A percentile compares a stretch with the other conserved stretches of the same genome.
phyloP scores from a whole-genome alignment of 2,113 vertebrate genomes.

The Tapirus terrestris region DNA sequence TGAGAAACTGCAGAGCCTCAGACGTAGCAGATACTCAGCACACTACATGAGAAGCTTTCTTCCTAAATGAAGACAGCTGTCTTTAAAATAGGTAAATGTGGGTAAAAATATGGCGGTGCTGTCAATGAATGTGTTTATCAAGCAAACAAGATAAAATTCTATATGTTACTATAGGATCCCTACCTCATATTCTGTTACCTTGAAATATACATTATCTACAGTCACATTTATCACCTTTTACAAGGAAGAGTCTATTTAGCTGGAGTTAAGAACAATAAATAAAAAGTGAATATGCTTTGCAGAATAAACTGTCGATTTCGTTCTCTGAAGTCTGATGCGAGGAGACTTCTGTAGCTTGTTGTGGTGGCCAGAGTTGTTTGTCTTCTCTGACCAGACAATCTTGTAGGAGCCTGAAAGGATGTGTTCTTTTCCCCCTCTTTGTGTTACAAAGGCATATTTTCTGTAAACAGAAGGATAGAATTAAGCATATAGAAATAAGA shows the following conservation, averaged over 20 bases:
- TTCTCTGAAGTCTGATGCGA: background rate
- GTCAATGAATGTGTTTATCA: background rate
- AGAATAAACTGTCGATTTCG: background rate
- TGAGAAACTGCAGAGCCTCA: slow-evolving; percentile 29
- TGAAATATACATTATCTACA: background rate
- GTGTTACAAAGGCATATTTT: background rate
- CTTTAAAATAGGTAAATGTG: slow-evolving; percentile 29
- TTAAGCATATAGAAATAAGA: background rate
- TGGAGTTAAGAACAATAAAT: background rate
- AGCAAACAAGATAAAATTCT: slow-evolving; percentile 49
- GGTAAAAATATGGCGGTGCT: background rate
- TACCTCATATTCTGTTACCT: background rate
- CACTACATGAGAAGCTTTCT: background rate
- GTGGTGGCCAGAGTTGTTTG: too few species aligned
- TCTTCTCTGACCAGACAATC: background rate
- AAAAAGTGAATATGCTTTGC: background rate
- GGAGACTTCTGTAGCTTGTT: too few species aligned
- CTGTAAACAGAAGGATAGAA: background rate
- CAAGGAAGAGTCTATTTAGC: background rate
- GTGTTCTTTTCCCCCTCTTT: background rate
- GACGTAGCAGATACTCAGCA: background rate
- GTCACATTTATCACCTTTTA: background rate
- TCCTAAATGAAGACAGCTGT: slow-evolving; percentile 46
- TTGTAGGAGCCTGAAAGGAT: background rate
- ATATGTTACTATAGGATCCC: background rate